phyloP scores from a whole-genome alignment of 2,113 vertebrate genomes.

The Speoplatyrhinus poulsoni region DNA sequence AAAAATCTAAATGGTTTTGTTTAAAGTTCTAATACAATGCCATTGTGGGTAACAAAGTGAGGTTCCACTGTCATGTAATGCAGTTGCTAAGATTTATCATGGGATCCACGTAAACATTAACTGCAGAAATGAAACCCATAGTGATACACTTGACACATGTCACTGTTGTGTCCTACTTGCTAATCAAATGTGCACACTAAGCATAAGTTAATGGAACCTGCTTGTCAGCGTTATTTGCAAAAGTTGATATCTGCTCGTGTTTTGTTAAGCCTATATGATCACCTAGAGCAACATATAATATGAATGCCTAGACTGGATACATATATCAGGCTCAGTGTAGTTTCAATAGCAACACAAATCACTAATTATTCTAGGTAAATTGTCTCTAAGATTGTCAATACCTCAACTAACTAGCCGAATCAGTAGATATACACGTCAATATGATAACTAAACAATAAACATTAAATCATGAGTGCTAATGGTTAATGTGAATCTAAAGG shows the following conservation, averaged over 20 bases:
- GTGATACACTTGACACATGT: not conserved
- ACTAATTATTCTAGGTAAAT: not conserved
- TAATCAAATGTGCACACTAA: not conserved
- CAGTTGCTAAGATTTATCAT: not conserved
- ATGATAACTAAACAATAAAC: not conserved
- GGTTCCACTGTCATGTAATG: slow-evolving; percentile 9
- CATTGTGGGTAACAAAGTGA: slow-evolving; percentile 8
- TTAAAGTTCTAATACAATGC: slow-evolving; percentile 37
- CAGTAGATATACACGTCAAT: not conserved
- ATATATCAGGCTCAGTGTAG: too few species aligned
- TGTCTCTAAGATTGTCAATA: too few species aligned
- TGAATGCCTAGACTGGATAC: too few species aligned
- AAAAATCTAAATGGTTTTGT: slow-evolving; percentile 53
- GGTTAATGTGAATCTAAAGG: not conserved
- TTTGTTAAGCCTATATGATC: too few species aligned
- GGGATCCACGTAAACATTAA: not conserved
- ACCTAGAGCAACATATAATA: too few species aligned
- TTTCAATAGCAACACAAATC: too few species aligned
- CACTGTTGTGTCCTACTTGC: not conserved
- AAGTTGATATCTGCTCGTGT: too few species aligned
- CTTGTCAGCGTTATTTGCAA: too few species aligned
- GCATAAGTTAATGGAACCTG: not conserved
- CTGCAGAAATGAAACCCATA: not conserved
- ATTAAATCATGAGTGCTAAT: not conserved
- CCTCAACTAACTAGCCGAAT: not conserved